Percentiles rank a stretch among this genome's conserved stretches.
phyloP scores from a whole-genome alignment of 1,140 invertebrate species.

The Eurosta solidaginis region DNA sequence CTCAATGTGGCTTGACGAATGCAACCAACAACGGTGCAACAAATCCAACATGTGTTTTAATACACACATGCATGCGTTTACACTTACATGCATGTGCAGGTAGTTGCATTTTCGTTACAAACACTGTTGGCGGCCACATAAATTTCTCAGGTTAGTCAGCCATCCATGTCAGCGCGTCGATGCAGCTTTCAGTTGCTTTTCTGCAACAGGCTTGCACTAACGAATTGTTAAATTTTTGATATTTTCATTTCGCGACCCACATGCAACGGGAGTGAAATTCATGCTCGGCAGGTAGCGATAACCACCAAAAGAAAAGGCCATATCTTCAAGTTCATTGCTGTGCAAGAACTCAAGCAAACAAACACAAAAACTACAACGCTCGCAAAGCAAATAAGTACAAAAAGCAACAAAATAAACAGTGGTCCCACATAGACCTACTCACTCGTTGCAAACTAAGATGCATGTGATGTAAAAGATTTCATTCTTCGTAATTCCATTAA shows the following conservation, averaged over 20 bases:
- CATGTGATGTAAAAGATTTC: background rate
- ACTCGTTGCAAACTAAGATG: background rate
- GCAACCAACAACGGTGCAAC: too few species aligned
- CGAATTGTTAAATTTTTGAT: conserved; percentile 26
- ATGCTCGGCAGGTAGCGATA: background rate
- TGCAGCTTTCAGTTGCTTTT: background rate
- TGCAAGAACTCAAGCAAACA: background rate
- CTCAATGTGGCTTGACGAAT: background rate
- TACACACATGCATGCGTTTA: background rate
- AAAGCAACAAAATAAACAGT: too few species aligned
- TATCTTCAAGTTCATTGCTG: background rate
- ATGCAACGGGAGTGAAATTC: background rate
- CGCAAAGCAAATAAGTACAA: too few species aligned
- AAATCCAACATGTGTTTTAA: conserved; percentile 7
- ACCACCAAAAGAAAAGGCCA: background rate
- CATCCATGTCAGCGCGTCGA: background rate
- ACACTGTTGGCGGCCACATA: background rate
- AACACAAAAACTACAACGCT: background rate
- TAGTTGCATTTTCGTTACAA: background rate
- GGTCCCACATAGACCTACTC: too few species aligned
- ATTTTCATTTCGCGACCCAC: conserved; percentile 6
- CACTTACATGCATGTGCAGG: background rate
- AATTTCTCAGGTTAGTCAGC: background rate
- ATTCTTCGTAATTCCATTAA: background rate
- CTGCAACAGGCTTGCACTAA: background rate